Conservation (phyloP, 2,797 vertebrate genomes). For the Artibeus lituratus region DNA sequence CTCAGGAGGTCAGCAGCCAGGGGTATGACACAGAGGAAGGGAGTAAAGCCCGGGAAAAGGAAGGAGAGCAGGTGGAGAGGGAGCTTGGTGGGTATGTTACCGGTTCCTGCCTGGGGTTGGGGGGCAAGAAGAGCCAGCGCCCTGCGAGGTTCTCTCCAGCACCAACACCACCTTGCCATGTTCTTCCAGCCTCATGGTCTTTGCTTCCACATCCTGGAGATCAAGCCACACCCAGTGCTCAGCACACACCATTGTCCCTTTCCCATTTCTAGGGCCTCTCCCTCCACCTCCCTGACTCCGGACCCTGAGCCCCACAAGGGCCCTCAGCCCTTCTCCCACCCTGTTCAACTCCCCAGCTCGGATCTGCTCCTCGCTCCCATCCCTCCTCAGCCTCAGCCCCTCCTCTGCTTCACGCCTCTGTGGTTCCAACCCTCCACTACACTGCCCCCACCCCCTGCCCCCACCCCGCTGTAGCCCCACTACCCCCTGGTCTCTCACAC, state of each 20-base stretch:
- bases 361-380: not conserved
- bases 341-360: not conserved
- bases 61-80: not conserved
- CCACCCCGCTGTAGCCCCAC: not conserved
- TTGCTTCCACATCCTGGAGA: conserved; percentile 94
- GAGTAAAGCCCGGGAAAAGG: not conserved
- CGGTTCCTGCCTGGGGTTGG: conserved; percentile 80
- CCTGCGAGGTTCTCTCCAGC: conserved; percentile 89
- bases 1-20: not conserved
- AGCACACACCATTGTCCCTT: no score
- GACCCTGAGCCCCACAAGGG: not conserved
- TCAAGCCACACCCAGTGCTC: not conserved
- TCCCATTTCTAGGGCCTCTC: not conserved
- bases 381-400: not conserved
- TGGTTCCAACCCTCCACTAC: not conserved
- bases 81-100: conserved; percentile 46
- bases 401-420: not conserved
- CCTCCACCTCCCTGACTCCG: not conserved
- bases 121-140: conserved; percentile 75
- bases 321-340: not conserved
- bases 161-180: conserved; percentile 95
- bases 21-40: not conserved
- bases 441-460: not conserved
- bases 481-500: not conserved
- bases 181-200: conserved; percentile 96